Base-by-base conservation (phyloP, 2,797 vertebrate genomes). In the Falco peregrinus region DNA sequence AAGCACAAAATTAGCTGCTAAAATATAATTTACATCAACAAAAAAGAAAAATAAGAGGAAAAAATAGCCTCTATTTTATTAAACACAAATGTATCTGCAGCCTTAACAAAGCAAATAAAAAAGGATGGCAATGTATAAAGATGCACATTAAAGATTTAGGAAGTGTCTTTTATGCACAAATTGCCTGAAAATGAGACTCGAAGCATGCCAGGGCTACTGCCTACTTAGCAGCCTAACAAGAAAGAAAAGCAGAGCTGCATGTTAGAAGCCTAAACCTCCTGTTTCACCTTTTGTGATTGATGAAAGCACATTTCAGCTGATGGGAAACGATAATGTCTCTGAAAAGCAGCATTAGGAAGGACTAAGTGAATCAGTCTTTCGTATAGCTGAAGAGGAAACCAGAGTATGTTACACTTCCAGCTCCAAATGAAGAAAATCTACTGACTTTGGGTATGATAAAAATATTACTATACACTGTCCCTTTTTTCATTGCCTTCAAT, bases 391-490 rank as follows among this genome's bases (percentile, higher is more conserved):
- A 2, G 10, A 83, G 68, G 89, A 93, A 90, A 76, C 28, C 48
- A 60, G 79, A 95, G 60, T 53, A 69, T 3, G 6, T 86, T 87
- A 83, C 22, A 45, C 21, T 78, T 82, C 54, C 43, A 93, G 77
- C 47, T 89, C 59, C 87, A 81, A 81, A 77, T 84, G 83, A 76
- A 90, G 87, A 79, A 94, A 91, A 93, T 91, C 76, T 84, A 85
- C 88, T 63, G 93, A 85, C 84, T 77, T 87, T 4, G 31, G 54
- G 31, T 65, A 67, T 37, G 94, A 95, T 69, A 83, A 85, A 95
- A 92, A 82, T 85, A 95, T 87, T 89, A 65, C 81, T 47, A 54
- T 54, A n/a, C 18, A 53, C 75, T 75, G 88, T 71, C 91, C 87
- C 19, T 91, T 93, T 47, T 60, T 85, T 77, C 16, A 4, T n/a